Evolutionary conservation across 2,888 invertebrate species (phyloP), one percentile per base, ranked within the genome.

Genomic region (Ischnura elegans): DNA sequence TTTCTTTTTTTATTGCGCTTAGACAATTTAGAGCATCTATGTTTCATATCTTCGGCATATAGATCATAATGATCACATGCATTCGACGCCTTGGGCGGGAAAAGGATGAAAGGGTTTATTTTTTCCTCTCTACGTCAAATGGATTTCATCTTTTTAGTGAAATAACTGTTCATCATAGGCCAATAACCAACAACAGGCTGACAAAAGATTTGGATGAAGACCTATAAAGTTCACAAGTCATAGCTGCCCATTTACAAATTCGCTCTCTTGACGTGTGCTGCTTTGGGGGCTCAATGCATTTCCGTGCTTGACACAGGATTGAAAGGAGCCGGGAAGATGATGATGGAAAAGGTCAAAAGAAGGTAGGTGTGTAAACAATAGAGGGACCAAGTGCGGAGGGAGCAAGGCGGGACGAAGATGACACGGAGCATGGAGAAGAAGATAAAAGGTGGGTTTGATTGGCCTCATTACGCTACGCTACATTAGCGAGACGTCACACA

Each of bases 381-480:
- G 36, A 36, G 76, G 76, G 10, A 36, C 10, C 10, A 76, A 36
- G 25, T 25, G 21, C 16, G n/a, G 25, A 61, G n/a, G 61, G 5
- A 25, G 61, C 5, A 25, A 25, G 61, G 61, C 25, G 61, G 25
- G 16, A 21, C 8, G 61, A 25, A 25, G 61, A 61, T 61, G 61
- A 61, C 25, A 25, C n/a, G 61, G 61, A 61, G 25, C 25, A 25
- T 61, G 61, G 61, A 61, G 25, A 25, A 61, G 61, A n/a, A n/a
- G 61, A 61, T 25, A 25, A 5, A 61, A 25, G 21, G 61, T 21
- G 87, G 43, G 61, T 61, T 90, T 61, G 90, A 90, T 90, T 90
- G 90, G 90, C 90, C 90, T 90, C 90, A 61, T 90, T 90, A 90
- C 66, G 66, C 90, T 90, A 61, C 61, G 61, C 55, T 90, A 66